phyloP scores from a whole-genome alignment of 2,113 vertebrate genomes.

The Orcinus orca region DNA sequence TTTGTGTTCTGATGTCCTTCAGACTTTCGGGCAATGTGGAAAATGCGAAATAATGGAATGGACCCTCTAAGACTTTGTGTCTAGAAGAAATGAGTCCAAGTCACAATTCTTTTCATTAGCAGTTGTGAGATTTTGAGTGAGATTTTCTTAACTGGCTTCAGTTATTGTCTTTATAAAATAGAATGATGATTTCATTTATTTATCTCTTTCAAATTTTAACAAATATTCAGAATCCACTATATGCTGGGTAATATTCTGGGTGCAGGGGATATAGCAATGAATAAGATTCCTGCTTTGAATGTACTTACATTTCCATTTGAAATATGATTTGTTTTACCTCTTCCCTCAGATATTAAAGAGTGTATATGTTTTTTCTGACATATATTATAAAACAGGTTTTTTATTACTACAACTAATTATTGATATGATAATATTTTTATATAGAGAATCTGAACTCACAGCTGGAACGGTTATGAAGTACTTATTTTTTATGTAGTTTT shows the following conservation, averaged over 20 bases:
- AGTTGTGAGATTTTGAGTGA: not conserved
- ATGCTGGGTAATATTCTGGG: not conserved
- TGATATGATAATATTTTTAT: not conserved
- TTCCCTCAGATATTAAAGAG: not conserved
- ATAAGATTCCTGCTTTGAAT: not conserved
- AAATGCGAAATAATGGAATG: not conserved
- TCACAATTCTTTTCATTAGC: not conserved
- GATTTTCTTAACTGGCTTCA: not conserved
- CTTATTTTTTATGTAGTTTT: not conserved
- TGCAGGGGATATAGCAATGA: not conserved
- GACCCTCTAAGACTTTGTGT: not conserved
- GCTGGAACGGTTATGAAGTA: not conserved
- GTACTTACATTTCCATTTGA: not conserved
- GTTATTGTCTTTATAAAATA: not conserved
- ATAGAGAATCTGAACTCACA: not conserved
- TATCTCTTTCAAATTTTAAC: not conserved
- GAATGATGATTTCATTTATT: not conserved
- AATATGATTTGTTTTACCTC: not conserved
- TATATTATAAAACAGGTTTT: not conserved
- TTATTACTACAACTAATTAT: not conserved
- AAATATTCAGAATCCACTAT: not conserved
- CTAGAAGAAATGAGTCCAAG: not conserved
- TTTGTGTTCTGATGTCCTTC: not conserved
- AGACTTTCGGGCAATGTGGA: not conserved
- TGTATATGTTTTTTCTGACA: not conserved